Evolutionary conservation across 2,797 vertebrate species (phyloP), one percentile per base, ranked within the genome.

Genomic region (Rhynchotus rufescens): DNA sequence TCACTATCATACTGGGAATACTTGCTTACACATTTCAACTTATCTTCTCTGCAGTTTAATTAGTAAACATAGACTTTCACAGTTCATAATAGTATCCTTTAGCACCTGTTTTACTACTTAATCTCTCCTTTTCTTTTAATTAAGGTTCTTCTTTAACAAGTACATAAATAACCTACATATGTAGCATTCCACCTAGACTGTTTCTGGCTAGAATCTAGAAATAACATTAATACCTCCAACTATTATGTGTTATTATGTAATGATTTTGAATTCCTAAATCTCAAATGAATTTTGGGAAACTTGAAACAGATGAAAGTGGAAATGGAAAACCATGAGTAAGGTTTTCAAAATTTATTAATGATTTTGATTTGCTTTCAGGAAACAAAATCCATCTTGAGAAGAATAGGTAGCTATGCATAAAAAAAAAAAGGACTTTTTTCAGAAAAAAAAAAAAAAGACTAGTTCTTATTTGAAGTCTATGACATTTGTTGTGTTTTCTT

Each of bases 21-120:
- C 25, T 89, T 78, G 19, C 30, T 82, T 51, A 61, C 7, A 64
- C 3, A 30, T 38, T 7, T 59, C 59, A 34, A 19, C 10, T 80
- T 85, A 51, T 30, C 23, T 74, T 38, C n/a, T 88, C 51, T 87
- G 49, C 38, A 62, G 22, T 83, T 86, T 83, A 94, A 89, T 87
- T 62, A 83, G 26, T 19, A 68, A 77, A 74, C 21, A 47, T 26
- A 80, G 71, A 38, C 62, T 90, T 84, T 54, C 45, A 32, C 6
- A 47, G 49, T 72, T 54, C 32, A 72, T 72, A 68, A 72, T 8
- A 54, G 19, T 16, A 56, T 15, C 8, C 7, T 90, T 86, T 74
- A 74, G 44, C 21, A 59, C 10, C 26, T 88, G 13, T 52, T 91
- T 82, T 84, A 57, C 25, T 82, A 22, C 25, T 56, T 16, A 47